Conservation (phyloP, 2,797 vertebrate genomes). For the Falco concolor region DNA sequence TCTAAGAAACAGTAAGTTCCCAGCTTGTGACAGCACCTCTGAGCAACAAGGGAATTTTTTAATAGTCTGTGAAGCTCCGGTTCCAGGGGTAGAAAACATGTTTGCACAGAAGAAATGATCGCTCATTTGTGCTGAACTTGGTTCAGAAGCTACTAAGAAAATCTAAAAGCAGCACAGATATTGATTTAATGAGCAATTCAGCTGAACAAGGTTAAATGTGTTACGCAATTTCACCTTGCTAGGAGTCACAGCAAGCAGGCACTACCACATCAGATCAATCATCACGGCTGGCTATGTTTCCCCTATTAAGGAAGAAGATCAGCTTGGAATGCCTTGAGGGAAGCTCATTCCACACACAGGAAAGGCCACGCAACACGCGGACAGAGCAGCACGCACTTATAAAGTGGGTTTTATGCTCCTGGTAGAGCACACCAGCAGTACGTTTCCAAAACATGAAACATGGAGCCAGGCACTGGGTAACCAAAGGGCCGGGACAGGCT, state of each 20-base stretch:
- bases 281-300: background rate
- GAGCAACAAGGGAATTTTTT: background rate
- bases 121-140: background rate
- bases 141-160: background rate
- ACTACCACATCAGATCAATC: too few species aligned
- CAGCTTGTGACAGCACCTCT: background rate
- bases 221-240: background rate
- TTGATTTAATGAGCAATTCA: background rate
- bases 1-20: background rate
- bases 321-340: background rate
- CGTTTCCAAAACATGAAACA: background rate
- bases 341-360: background rate
- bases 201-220: background rate
- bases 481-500: background rate
- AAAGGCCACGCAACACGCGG: background rate
- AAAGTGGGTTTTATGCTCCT: background rate
- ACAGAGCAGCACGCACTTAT: background rate
- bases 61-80: background rate
- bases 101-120: background rate
- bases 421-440: background rate
- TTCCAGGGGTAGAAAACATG: background rate
- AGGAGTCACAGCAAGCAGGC: background rate
- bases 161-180: background rate
- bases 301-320: background rate
- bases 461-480: background rate